Percentiles rank a stretch among this genome's conserved stretches.
Conservation (phyloP, 2,888 invertebrate species). For the Zaprionus lineosus region DNA sequence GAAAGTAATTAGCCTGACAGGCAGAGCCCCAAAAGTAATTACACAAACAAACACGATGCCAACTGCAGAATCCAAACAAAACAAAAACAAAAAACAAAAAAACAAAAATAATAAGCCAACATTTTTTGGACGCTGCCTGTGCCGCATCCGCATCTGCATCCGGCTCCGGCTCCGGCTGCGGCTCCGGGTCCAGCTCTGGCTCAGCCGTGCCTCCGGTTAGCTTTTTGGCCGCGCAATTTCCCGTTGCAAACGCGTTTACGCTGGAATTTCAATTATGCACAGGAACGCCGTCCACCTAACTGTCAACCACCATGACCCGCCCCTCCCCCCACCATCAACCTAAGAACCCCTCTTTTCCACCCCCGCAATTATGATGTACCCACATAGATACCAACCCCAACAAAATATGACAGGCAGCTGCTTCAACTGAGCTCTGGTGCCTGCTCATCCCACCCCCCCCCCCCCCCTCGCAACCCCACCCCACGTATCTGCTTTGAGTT, state of each 20-base stretch:
- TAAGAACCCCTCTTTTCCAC: neutral
- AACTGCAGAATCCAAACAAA: constrained; percentile 8
- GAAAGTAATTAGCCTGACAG: constrained; percentile 42
- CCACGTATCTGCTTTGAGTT: constrained; percentile 13
- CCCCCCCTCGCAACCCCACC: neutral
- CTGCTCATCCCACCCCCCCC: neutral
- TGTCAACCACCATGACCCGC: neutral
- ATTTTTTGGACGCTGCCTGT: constrained; percentile 36
- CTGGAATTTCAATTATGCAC: constrained; percentile 76
- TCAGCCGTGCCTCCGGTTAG: constrained; percentile 28
- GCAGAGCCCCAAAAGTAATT: constrained; percentile 12
- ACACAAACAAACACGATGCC: constrained; percentile 15
- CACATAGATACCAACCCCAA: constrained; percentile 47
- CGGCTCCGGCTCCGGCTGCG: constrained; percentile 34
- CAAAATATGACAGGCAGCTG: constrained; percentile 56
- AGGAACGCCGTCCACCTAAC: constrained; percentile 56
- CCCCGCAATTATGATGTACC: constrained; percentile 64
- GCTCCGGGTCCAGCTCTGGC: constrained; percentile 23
- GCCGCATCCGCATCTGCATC: constrained; percentile 53
- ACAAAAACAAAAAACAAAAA: constrained; percentile 16
- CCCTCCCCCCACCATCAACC: neutral
- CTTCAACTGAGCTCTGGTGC: constrained; percentile 1
- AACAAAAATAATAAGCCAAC: too few relatives aligned
- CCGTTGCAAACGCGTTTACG: constrained; percentile 74
- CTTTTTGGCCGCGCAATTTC: constrained; percentile 71